These are phyloP conservation scores for Tubiluchus corallicola DNA, from an alignment of 2,888 invertebrate species.

Conservation along the genomic window DNA sequence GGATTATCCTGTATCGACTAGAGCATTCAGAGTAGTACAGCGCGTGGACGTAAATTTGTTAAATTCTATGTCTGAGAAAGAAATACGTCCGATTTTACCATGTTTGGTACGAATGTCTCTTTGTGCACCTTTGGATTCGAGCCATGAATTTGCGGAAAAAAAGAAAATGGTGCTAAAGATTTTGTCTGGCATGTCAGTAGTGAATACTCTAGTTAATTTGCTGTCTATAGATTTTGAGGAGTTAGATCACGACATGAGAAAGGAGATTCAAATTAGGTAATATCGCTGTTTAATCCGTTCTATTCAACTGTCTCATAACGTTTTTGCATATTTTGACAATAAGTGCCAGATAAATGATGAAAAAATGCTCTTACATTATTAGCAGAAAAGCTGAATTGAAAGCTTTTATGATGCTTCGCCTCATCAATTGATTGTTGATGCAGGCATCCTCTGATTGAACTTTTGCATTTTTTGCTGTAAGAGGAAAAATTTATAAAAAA, in stretches of 20 bases:
- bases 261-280: constrained; percentile 70
- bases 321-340: too few relatives aligned
- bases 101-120: constrained; percentile 80
- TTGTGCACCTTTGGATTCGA: constrained; percentile 64
- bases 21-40: constrained; percentile 50
- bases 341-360: too few relatives aligned
- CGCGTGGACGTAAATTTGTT: constrained; percentile 57
- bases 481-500: too few relatives aligned
- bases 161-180: constrained; percentile 73
- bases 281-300: too few relatives aligned
- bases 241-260: constrained; percentile 73
- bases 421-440: too few relatives aligned
- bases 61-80: constrained; percentile 48
- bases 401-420: too few relatives aligned
- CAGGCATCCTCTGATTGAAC: too few relatives aligned
- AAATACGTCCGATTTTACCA: constrained; percentile 73
- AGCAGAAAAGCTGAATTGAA: too few relatives aligned
- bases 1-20: not conserved
- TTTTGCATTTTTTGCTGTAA: too few relatives aligned
- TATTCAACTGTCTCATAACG: too few relatives aligned
- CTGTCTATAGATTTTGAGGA: constrained; percentile 84
- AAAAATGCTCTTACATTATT: too few relatives aligned
- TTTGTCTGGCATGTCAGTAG: constrained; percentile 72
- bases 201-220: constrained; percentile 79
- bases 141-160: constrained; percentile 58